phyloP scores from a whole-genome alignment of 2,888 invertebrate species.

The Leistus spinibarbis region DNA sequence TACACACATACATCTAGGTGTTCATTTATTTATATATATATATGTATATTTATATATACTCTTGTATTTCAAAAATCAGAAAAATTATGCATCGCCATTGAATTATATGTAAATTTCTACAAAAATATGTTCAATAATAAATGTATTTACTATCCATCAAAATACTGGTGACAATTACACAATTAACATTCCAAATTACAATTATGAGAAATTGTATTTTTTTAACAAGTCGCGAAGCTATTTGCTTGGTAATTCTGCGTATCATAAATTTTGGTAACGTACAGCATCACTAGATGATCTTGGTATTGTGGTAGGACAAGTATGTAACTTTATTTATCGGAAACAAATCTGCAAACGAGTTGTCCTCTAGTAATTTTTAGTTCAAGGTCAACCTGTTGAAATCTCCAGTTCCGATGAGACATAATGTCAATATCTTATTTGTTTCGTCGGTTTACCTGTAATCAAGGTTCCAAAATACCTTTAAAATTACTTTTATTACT shows the following conservation, averaged over 20 bases:
- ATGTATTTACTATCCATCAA: too few relatives aligned
- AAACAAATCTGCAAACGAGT: conserved; percentile 19
- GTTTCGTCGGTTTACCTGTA: not conserved
- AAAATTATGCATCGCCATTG: too few relatives aligned
- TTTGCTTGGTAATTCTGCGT: not conserved
- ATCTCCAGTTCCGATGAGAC: conserved; percentile 24
- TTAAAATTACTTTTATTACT: not conserved
- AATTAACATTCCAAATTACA: too few relatives aligned
- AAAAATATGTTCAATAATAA: not conserved
- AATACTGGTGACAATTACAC: too few relatives aligned
- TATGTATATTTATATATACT: conserved; percentile 2
- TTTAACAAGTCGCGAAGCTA: too few relatives aligned
- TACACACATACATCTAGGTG: too few relatives aligned
- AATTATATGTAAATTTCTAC: not conserved
- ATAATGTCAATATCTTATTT: conserved; percentile 19
- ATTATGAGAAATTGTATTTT: too few relatives aligned
- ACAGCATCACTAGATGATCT: not conserved
- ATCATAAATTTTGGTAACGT: not conserved
- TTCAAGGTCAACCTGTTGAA: conserved; percentile 33
- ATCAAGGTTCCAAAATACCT: not conserved
- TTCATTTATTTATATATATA: conserved; percentile 16
- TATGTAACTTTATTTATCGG: conserved; percentile 10
- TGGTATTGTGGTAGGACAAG: not conserved
- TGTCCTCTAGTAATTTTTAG: conserved; percentile 34
- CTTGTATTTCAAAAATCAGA: too few relatives aligned